Conservation (phyloP, 2,888 invertebrate species). For the Harpagoxenus sublaevis region DNA sequence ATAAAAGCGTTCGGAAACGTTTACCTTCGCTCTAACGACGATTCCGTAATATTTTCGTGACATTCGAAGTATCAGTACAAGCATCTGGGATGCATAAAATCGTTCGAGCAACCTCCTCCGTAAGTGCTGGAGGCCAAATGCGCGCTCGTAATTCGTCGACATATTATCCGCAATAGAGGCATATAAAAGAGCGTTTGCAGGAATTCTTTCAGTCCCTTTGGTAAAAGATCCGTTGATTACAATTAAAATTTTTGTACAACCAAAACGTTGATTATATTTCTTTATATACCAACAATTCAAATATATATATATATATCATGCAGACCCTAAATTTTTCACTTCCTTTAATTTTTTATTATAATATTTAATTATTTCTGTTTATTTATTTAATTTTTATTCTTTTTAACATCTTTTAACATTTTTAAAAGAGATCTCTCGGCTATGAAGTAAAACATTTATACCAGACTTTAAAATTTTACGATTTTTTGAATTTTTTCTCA, state of each 20-base stretch:
- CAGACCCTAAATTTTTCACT: background rate
- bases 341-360: background rate
- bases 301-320: too few relatives aligned
- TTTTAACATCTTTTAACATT: background rate
- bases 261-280: background rate
- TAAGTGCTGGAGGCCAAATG: background rate
- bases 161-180: background rate
- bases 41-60: background rate
- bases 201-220: background rate
- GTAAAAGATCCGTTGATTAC: background rate
- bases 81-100: conserved; percentile 2
- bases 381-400: background rate
- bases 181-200: background rate
- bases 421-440: background rate
- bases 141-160: background rate
- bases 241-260: conserved; percentile 2
- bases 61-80: background rate
- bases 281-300: background rate
- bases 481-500: background rate
- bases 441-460: background rate
- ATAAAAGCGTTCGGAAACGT: conserved; percentile 12
- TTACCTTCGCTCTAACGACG: background rate
- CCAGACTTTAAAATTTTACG: background rate
- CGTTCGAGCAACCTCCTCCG: background rate
- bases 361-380: background rate